Base-by-base conservation (phyloP, 2,888 invertebrate genomes). In the Protodeltote pygarga region DNA sequence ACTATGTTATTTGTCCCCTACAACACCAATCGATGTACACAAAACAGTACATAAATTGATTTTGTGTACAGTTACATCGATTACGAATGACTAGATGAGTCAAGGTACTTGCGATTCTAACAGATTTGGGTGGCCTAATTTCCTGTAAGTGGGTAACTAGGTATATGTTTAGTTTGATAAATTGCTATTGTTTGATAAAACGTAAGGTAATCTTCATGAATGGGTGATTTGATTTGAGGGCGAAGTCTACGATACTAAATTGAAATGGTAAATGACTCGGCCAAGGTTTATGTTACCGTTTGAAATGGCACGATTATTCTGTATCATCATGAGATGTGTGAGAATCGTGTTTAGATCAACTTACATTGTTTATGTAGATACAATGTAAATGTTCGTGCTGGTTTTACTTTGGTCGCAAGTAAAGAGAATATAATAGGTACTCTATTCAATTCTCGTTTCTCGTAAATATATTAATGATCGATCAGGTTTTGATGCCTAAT, bases 21-120 rank as follows among this genome's bases (percentile, higher is more conserved):
- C 65, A 63, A 53, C 49, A 51, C 28, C 29, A 35, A 32, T 42
- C 51, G 33, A 52, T 50, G 64, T 60, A 54, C 44, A 42, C 34
- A n/a, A n/a, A n/a, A n/a, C n/a, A n/a, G n/a, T n/a, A n/a, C n/a
- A 61, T 66, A 72, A 68, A 73, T 75, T 68, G 70, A 77, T 79
- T 78, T 74, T 48, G 46, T 67, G 52, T 72, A 73, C 66, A 58
- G 73, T 73, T 68, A 75, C 68, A 63, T 60, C 62, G 64, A 77
- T 83, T 73, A 74, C 70, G 74, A 72, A 78, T 81, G 49, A 69
- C 68, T 47, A 50, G 48, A 63, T 65, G 68, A 73, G 72, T 75
- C n/a, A n/a, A n/a, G n/a, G n/a, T n/a, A n/a, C n/a, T n/a, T 75
- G 52, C 49, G 45, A 67, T 77, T 73, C 71, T 61, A 45, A 41